Evolutionary conservation across 2,888 invertebrate genomes (phyloP), one percentile per base, ranked within the genome.

Genomic region (Pristionchus mayeri): DNA sequence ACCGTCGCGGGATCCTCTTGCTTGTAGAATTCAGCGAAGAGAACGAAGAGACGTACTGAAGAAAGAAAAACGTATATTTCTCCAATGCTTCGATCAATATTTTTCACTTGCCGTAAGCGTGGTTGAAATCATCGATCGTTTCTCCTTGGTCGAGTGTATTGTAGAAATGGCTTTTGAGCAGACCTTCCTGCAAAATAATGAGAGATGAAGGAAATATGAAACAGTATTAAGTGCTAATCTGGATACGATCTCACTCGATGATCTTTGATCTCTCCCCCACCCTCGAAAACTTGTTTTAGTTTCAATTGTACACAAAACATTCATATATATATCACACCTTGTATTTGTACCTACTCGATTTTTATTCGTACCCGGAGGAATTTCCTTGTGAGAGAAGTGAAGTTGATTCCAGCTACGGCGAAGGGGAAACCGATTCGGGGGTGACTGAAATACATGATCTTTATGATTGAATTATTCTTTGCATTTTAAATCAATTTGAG

Each of bases 351-450:
- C 40, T 67, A 67, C 67, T 67, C 11, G 40, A 67, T 24, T n/a
- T 71, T 37, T 44, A 54, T 57, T 21, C 63, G 18, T 21, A 84
- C 84, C 24, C 54, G 34, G 6, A 84, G 44, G 9, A 84, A 54
- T n/a, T 34, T 57, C 24, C 84, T 84, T 9, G 84, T 75, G 34
- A 84, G 84, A 18, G 84, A 27, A n/a, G 84, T 84, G 75, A 84
- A 84, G 7, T 67, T 84, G 16, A 84, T 84, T 16, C 84, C 84
- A 11, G 84, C 84, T 7, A 75, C 54, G 21, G 84, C 75, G 54
- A 71, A 84, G 4, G 84, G 84, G 21, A 84, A 84, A 18, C 84
- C 84, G 24, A 84, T 84, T 1, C 52, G 34, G 30, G 84, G 84
- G 44, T 84, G 84, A 34, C 84, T 82, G 63, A 1, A 71, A 67